Conservation (phyloP, 2,888 invertebrate species). For the Cinara cedri region DNA sequence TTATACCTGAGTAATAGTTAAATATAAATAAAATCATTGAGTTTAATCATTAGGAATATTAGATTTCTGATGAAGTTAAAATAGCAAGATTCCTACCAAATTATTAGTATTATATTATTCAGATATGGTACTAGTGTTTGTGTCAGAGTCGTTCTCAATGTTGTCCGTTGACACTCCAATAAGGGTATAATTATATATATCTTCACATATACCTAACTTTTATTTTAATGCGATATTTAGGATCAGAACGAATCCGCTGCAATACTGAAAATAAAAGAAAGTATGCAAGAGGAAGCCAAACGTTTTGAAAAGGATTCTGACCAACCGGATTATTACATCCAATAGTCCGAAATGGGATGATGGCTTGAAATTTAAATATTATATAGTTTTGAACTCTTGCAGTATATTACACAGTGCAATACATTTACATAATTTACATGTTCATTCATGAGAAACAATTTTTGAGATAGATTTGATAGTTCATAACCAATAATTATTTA, state of each 20-base stretch:
- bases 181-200: conserved; percentile 18
- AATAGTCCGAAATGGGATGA: conserved; percentile 67
- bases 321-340: conserved; percentile 96
- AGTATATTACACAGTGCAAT: conserved; percentile 17
- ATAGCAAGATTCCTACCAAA: neutral
- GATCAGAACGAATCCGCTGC: conserved; percentile 98
- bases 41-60: neutral
- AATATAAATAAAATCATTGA: neutral
- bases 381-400: conserved; percentile 2
- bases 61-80: neutral
- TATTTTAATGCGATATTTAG: conserved; percentile 64
- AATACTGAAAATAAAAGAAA: conserved; percentile 99
- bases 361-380: conserved; percentile 13
- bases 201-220: conserved; percentile 33
- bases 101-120: neutral
- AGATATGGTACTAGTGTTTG: neutral
- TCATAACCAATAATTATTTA: neutral
- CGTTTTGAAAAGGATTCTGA: conserved; percentile 97
- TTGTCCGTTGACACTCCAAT: neutral
- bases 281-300: conserved; percentile 99
- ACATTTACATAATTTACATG: conserved; percentile 2
- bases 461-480: conserved; percentile 36
- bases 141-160: neutral
- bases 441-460: neutral
- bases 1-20: neutral